Evolutionary conservation across 2,113 vertebrate species (phyloP).

Genomic region (Himantopus leucocephalus): DNA sequence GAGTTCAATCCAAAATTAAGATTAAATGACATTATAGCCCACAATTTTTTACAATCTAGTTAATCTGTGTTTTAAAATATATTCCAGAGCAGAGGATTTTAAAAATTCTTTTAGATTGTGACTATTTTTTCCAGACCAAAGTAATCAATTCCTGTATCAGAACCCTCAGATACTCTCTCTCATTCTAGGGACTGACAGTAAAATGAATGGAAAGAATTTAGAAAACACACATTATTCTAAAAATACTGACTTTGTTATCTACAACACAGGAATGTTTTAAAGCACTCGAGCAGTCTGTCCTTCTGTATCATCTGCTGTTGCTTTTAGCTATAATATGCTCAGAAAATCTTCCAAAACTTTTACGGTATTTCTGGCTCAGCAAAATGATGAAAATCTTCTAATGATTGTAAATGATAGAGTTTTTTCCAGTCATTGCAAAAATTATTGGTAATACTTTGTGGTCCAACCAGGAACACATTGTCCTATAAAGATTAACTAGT

Average conservation of each 20-base stretch:
- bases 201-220: not conserved
- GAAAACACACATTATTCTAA: not conserved
- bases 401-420: not conserved
- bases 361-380: not conserved
- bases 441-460: conserved; percentile 11
- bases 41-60: not conserved
- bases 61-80: not conserved
- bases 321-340: not conserved
- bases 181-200: not conserved
- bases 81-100: not conserved
- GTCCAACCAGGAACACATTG: conserved; percentile 5
- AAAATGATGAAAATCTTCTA: conserved; percentile 17
- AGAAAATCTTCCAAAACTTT: conserved; percentile 24
- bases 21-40: not conserved
- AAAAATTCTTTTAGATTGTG: not conserved
- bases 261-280: not conserved
- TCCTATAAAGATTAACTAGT: conserved; percentile 46
- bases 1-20: not conserved
- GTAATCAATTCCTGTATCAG: not conserved
- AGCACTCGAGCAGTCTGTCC: not conserved
- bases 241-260: conserved; percentile 23
- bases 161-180: not conserved
- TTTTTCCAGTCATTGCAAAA: conserved; percentile 34
- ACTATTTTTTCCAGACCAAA: not conserved
- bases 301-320: not conserved